These are phyloP conservation scores for Orthonyx spaldingii DNA, from an alignment of 2,113 vertebrate genomes.

Conservation along the genomic window DNA sequence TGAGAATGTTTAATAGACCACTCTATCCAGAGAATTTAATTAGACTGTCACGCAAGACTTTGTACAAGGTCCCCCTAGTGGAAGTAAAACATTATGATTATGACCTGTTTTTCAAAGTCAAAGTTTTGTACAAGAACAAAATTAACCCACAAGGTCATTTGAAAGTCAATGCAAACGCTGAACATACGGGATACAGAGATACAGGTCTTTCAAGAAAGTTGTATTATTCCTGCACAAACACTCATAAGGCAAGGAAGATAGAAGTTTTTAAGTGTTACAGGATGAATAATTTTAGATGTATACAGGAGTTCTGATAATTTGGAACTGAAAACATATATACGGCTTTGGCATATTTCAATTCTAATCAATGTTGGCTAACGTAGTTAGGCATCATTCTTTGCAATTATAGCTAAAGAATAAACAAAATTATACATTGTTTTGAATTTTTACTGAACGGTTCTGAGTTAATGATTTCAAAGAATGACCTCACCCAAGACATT, in stretches of 20 bases:
- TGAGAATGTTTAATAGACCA: slow-evolving; percentile 12
- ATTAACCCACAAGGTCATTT: slow-evolving; percentile 28
- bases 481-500: background rate
- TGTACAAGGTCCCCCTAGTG: background rate
- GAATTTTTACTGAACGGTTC: background rate
- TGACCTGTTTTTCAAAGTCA: background rate
- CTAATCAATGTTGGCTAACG: background rate
- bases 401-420: background rate
- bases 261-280: background rate
- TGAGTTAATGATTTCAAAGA: background rate
- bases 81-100: background rate
- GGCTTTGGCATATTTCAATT: background rate
- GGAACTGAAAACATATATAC: background rate
- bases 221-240: background rate
- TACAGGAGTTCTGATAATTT: background rate
- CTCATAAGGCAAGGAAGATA: background rate
- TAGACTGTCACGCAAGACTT: slow-evolving; percentile 3
- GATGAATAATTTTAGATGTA: background rate
- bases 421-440: background rate
- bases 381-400: background rate
- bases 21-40: background rate
- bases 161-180: slow-evolving; percentile 3
- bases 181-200: background rate
- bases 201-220: background rate
- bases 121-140: background rate